Evolutionary conservation across 2,888 invertebrate genomes (phyloP), one percentile per base, ranked within the genome.

Genomic region (Drosophila meridionalis): DNA sequence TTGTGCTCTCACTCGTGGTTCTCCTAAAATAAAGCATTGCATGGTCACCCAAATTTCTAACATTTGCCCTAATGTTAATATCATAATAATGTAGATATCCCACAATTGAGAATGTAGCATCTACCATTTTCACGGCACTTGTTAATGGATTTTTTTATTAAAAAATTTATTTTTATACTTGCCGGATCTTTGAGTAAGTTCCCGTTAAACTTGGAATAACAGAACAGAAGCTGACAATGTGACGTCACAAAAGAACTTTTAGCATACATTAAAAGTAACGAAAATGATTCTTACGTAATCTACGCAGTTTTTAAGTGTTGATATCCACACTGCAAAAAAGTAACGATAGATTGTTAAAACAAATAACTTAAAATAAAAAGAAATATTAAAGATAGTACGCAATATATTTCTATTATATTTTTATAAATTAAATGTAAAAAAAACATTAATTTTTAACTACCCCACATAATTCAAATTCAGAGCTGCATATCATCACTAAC

Each of bases 61-160:
- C 47, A 59, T 59, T 47, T 38, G 7, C 47, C 4, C 9, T 26
- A 47, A 59, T 59, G 47, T 47, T 59, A 59, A n/a, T 47, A 38
- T 30, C 28, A 59, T 11, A 9, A 9, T 5, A 34, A 52, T 26
- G 2, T 20, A 20, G 0, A 20, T 2, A 43, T 45, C 6, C 42
- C 42, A 2, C 42, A 12, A 7, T 3, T 14, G 5, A 40, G 14
- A 40, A n/a, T 6, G n/a, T 7, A n/a, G 5, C 6, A 40, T 40
- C 14, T 14, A 40, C 14, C 14, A 40, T 1, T 14, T 40, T 14
- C 2, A 4, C 14, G 40, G 2, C 40, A 40, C 0, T 6, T 40
- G 3, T 2, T n/a, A 40, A n/a, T 6, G 0, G 14, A 40, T 2
- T 14, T 40, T 14, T 2, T 40, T 42, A 7, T 42, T 42, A n/a